Base-by-base conservation (phyloP, 1,140 invertebrate species). In the Helicoverpa armigera region DNA sequence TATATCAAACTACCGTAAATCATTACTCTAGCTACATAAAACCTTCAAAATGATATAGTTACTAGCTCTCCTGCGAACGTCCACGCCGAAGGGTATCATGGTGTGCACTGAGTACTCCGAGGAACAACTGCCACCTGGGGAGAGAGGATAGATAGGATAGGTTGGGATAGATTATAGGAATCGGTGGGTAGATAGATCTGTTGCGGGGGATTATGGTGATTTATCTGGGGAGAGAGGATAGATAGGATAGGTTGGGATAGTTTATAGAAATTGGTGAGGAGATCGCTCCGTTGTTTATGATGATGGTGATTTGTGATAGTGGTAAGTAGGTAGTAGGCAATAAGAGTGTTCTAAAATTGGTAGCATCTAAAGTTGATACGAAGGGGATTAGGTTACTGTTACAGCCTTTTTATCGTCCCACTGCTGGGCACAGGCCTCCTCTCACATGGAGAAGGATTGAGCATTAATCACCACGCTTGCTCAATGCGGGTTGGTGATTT, bases 101-200 rank as follows among this genome's bases (percentile, higher is more conserved):
- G 91, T 92, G 76, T 94, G 91, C n/a, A 94, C 90, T 1, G 93
- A 94, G 80, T 94, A 94, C 69, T 93, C 93, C 2, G 93, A 93
- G 1, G 92, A 93, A 69, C 91, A 91, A 82, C 88, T 91, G 61
- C 91, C 92, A 89, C 93, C 93, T 94, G 87, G 70, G 50, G 70
- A 63, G 82, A 82, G 58, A 70, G 80, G 78, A 81, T 69, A 79
- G 56, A 67, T 72, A 80, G 50, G 67, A 63, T 54, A 54, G 54
- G 70, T 0, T 18, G 50, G 75, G 50, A 54, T 74, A n/a, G 70
- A 78, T 35, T 65, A 14, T 43, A 53, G 73, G 11, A 50, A 18
- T 16, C 11, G 70, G 60, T 54, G 31, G 29, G 69, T 1, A 35
- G 13, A 14, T 7, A 2, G 56, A 1, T 14, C 56, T 58, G 56